A percentile compares a stretch with the other conserved stretches of the same genome.
These are phyloP conservation scores for Calidris pygmaea DNA, from an alignment of 2,113 vertebrate species.

Conservation along the genomic window DNA sequence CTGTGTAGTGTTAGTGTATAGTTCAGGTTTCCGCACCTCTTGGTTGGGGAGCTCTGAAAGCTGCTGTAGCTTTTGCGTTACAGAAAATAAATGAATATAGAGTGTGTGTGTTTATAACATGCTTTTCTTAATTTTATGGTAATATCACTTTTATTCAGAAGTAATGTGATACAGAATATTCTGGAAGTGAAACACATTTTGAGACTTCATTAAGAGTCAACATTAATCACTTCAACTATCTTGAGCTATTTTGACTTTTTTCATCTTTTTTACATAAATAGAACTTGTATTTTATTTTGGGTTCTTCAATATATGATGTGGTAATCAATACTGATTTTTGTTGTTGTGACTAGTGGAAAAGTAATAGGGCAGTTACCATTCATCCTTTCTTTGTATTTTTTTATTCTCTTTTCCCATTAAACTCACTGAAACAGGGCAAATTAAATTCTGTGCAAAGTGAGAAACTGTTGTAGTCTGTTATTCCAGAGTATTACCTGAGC, in stretches of 20 bases:
- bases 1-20: not conserved
- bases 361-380: not conserved
- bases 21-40: not conserved
- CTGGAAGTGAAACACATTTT: not conserved
- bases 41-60: not conserved
- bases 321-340: not conserved
- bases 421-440: not conserved
- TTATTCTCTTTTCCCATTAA: not conserved
- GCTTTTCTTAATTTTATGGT: not conserved
- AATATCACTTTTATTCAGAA: not conserved
- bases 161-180: not conserved
- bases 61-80: not conserved
- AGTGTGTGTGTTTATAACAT: not conserved
- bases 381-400: not conserved
- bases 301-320: not conserved
- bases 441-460: not conserved
- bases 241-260: not conserved
- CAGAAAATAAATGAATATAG: not conserved
- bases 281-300: not conserved
- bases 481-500: not conserved
- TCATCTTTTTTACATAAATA: not conserved
- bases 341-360: not conserved
- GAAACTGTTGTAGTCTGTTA: not conserved
- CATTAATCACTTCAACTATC: not conserved
- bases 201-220: not conserved